phyloP scores from a whole-genome alignment of 1,140 invertebrate genomes.

The Drosophila sp. region DNA sequence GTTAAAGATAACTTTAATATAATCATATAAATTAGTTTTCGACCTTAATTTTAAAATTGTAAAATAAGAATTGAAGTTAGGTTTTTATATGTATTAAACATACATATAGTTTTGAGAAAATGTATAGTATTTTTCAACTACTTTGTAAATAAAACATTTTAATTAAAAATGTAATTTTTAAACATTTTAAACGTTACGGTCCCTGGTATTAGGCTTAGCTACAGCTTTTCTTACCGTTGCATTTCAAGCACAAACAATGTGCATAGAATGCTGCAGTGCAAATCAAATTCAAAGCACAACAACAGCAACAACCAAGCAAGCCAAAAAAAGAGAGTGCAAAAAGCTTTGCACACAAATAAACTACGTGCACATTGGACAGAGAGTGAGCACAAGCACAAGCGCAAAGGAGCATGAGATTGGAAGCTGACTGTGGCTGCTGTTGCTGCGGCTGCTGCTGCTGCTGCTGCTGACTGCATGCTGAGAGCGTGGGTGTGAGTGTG shows the following conservation, averaged over 20 bases:
- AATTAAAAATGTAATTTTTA: no score
- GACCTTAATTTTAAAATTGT: no score
- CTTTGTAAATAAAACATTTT: no score
- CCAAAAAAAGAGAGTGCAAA: slow-evolving; percentile 6
- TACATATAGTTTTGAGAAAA: no score
- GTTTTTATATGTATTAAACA: no score
- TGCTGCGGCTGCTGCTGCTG: neutral
- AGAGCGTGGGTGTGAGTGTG: slow-evolving; percentile 11
- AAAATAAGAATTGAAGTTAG: no score
- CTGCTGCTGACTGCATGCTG: neutral
- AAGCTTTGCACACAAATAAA: slow-evolving; percentile 33
- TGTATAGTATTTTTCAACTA: no score
- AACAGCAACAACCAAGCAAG: slow-evolving; percentile 43
- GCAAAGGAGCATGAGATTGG: slow-evolving; percentile 12
- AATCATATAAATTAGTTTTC: no score
- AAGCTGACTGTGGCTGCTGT: neutral
- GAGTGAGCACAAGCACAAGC: neutral
- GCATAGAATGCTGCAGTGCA: slow-evolving; percentile 63
- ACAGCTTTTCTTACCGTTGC: slow-evolving; percentile 23
- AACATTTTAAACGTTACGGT: no score
- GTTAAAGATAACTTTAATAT: no score
- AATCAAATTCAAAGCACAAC: slow-evolving; percentile 76
- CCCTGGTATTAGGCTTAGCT: slow-evolving; percentile 1
- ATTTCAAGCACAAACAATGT: slow-evolving; percentile 19
- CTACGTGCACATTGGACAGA: slow-evolving; percentile 22